phyloP scores from a whole-genome alignment of 2,113 vertebrate genomes.

The Serinus canaria region DNA sequence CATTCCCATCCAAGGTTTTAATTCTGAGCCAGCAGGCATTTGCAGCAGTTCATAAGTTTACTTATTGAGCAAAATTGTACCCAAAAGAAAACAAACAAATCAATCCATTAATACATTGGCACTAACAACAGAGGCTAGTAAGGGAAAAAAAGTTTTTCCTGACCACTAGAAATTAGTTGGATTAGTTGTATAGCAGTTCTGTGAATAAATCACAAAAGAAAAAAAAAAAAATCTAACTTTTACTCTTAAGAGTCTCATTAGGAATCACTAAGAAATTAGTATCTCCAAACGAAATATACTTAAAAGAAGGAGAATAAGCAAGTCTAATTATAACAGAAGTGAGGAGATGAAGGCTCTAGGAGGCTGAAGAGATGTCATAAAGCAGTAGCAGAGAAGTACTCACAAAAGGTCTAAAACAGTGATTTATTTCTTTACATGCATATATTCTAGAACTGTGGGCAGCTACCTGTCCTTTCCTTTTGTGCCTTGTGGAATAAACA shows the following conservation, averaged over 20 bases:
- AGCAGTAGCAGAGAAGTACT: neutral
- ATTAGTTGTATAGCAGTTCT: neutral
- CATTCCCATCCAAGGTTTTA: neutral
- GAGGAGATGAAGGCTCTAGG: neutral
- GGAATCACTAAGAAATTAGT: neutral
- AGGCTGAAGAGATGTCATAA: neutral
- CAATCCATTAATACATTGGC: neutral
- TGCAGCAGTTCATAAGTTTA: neutral
- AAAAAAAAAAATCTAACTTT: neutral
- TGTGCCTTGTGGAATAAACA: neutral
- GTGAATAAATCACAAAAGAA: neutral
- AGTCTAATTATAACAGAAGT: neutral
- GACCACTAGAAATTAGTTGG: neutral
- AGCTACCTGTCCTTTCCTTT: neutral
- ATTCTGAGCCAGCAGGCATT: neutral
- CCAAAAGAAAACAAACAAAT: neutral
- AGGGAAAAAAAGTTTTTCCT: neutral
- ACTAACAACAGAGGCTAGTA: neutral
- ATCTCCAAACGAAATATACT: neutral
- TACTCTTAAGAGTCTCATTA: neutral
- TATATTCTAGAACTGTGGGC: neutral
- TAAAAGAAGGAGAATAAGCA: neutral
- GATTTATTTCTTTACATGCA: neutral
- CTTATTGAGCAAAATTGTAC: neutral
- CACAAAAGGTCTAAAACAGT: neutral